These are phyloP conservation scores for Holotrichia oblita DNA, from an alignment of 1,140 invertebrate species.

Conservation along the genomic window DNA sequence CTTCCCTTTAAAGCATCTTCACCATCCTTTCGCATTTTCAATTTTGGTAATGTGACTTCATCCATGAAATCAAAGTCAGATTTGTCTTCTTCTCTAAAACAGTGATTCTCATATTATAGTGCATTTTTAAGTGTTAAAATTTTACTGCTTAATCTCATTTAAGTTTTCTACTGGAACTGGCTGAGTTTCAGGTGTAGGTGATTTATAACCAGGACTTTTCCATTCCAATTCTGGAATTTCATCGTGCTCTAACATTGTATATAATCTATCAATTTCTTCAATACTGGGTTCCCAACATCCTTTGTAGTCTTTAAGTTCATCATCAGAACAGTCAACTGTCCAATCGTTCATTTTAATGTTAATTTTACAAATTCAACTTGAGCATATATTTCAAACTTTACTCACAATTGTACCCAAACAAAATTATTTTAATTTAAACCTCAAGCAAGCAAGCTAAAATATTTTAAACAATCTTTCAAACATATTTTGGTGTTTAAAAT, in stretches of 20 bases:
- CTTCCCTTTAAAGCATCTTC: conserved; percentile 74
- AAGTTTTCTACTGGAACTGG: conserved; percentile 52
- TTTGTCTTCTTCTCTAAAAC: conserved; percentile 65
- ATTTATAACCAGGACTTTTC: conserved; percentile 58
- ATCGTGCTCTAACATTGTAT: conserved; percentile 54
- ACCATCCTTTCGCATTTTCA: conserved; percentile 70
- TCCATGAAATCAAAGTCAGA: conserved; percentile 82
- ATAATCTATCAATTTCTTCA: conserved; percentile 57
- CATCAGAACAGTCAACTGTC: conserved; percentile 67
- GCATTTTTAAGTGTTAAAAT: too few relatives aligned
- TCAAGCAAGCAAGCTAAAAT: too few relatives aligned
- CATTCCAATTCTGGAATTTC: conserved; percentile 57
- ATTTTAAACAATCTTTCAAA: too few relatives aligned
- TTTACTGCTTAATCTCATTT: conserved; percentile 49
- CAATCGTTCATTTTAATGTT: too few relatives aligned
- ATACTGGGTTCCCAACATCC: conserved; percentile 56
- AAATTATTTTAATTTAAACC: too few relatives aligned
- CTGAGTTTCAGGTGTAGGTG: conserved; percentile 56
- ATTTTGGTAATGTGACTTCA: conserved; percentile 71
- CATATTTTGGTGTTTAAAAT: too few relatives aligned
- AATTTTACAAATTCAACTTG: too few relatives aligned
- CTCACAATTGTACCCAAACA: too few relatives aligned
- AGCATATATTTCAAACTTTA: too few relatives aligned
- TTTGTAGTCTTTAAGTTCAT: conserved; percentile 59
- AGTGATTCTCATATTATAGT: too few relatives aligned